These are phyloP conservation scores for Rattus rattus DNA, from an alignment of 2,113 vertebrate genomes.

Conservation along the genomic window DNA sequence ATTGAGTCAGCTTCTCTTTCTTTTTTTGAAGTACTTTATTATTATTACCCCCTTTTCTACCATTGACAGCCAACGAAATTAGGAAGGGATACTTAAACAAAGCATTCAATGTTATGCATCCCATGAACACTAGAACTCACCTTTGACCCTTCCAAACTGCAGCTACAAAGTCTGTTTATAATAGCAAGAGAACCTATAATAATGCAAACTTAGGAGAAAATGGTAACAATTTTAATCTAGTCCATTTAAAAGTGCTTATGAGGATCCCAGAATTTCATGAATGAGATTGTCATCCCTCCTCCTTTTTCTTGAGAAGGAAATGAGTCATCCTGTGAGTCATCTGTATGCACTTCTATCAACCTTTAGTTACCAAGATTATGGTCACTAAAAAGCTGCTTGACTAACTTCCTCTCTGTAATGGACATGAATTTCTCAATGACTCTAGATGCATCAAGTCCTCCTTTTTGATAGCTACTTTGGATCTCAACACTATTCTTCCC, in stretches of 20 bases:
- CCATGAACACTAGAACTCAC: not conserved
- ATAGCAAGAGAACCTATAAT: not conserved
- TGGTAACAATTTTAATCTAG: not conserved
- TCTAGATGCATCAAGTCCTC: not conserved
- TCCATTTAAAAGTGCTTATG: not conserved
- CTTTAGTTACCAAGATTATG: not conserved
- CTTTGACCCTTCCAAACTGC: not conserved
- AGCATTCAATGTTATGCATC: not conserved
- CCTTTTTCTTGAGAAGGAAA: not conserved
- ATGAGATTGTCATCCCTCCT: not conserved
- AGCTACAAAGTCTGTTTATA: not conserved
- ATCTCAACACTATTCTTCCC: not conserved
- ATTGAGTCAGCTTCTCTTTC: not conserved
- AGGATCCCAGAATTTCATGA: not conserved
- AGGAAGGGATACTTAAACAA: not conserved
- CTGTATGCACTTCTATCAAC: too few relatives aligned
- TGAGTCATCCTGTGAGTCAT: not conserved
- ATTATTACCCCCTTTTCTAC: not conserved
- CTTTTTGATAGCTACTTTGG: not conserved
- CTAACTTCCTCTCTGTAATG: not conserved
- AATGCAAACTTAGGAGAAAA: not conserved
- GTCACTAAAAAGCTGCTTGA: not conserved
- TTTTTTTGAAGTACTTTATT: slow-evolving; percentile 5
- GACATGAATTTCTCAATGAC: not conserved
- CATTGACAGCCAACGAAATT: not conserved